phyloP scores from a whole-genome alignment of 2,888 invertebrate genomes.

The Drosophila tripunctata region DNA sequence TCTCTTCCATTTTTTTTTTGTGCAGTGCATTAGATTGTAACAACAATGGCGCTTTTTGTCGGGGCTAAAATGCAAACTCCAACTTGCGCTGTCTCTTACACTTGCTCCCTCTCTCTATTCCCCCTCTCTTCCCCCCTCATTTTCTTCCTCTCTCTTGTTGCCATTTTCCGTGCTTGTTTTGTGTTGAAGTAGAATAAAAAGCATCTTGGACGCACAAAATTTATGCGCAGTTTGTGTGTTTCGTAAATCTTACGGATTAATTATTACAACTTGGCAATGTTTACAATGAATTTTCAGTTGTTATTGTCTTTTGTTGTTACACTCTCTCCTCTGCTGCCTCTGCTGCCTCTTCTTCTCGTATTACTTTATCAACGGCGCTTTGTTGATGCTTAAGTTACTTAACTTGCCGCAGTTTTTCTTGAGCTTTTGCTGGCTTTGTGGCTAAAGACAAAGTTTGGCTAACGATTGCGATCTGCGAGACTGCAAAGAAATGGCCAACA shows the following conservation, averaged over 20 bases:
- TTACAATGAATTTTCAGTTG: constrained; percentile 64
- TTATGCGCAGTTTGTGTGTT: constrained; percentile 62
- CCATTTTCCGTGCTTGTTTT: constrained; percentile 25
- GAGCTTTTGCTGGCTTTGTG: constrained; percentile 8
- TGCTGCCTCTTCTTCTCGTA: background rate
- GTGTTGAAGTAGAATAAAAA: constrained; percentile 72
- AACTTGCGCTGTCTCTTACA: background rate
- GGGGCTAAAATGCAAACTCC: constrained; percentile 26
- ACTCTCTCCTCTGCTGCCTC: background rate
- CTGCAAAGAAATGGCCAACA: background rate
- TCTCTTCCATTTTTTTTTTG: background rate
- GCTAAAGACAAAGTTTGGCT: background rate
- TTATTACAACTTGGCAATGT: constrained; percentile 77
- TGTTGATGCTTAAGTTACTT: constrained; percentile 51
- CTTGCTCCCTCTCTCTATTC: background rate
- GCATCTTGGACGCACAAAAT: constrained; percentile 29
- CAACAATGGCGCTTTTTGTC: constrained; percentile 40
- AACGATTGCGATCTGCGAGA: constrained; percentile 28
- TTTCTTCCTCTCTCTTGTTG: background rate
- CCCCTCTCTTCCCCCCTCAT: background rate
- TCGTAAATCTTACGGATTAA: constrained; percentile 79
- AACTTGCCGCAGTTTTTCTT: constrained; percentile 23
- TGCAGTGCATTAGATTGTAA: constrained; percentile 35
- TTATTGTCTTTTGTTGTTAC: constrained; percentile 35
- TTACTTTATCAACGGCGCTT: constrained; percentile 7